A percentile compares a stretch with the other conserved stretches of the same genome.
Conservation (phyloP, 2,888 invertebrate species). For the Pseudococcus longispinus region DNA sequence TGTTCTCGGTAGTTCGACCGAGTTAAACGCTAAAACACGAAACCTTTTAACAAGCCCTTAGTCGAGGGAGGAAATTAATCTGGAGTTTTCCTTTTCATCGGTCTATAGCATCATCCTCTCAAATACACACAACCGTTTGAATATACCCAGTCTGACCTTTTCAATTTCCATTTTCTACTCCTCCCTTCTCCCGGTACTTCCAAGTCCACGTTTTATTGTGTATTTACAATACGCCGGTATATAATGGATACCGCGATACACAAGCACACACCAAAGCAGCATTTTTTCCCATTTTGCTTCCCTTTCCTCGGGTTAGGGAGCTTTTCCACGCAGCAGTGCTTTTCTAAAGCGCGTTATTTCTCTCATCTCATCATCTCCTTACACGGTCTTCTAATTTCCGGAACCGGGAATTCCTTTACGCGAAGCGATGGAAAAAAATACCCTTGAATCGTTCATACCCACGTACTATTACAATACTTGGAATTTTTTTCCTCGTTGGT, state of each 20-base stretch:
- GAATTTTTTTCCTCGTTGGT: not conserved
- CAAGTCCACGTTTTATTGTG: not conserved
- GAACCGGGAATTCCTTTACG: slow-evolving; percentile 13
- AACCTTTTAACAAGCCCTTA: not conserved
- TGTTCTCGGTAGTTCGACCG: not conserved
- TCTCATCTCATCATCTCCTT: not conserved
- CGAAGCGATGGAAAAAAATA: not conserved
- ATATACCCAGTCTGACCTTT: not conserved
- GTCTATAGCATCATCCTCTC: not conserved
- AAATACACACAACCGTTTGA: not conserved
- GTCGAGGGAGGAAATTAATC: not conserved
- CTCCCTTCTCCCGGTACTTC: not conserved
- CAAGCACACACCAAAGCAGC: not conserved
- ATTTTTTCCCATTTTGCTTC: not conserved
- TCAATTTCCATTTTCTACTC: not conserved
- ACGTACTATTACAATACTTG: not conserved
- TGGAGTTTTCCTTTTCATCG: not conserved
- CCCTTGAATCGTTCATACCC: not conserved
- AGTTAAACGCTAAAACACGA: slow-evolving; percentile 1
- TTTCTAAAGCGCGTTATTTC: not conserved
- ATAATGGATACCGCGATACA: not conserved
- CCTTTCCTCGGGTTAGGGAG: not conserved
- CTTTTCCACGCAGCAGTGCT: not conserved
- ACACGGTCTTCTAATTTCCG: not conserved
- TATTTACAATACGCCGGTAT: not conserved